Evolutionary conservation across 2,888 invertebrate genomes (phyloP), one percentile per base, ranked within the genome.

Genomic region (Marasmarcha lunaedactyla): DNA sequence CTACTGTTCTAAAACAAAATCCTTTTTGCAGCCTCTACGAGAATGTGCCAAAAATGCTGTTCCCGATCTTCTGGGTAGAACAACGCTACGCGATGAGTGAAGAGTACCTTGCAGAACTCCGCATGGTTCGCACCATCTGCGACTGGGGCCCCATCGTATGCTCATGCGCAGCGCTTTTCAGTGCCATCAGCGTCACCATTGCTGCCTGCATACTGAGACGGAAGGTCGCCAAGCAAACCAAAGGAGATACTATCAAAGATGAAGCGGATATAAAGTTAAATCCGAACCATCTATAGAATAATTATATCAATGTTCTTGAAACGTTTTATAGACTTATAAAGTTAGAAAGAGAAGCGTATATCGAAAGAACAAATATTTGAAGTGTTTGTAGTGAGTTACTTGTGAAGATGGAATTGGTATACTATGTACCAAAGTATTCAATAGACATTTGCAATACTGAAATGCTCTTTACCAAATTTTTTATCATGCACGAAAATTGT

Each of bases 41-140:
- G 48, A 68, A 88, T 14, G 86, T 90, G 1, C 92, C 91, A 1
- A 85, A 70, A 39, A 83, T 90, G 48, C 88, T 88, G 59, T 88
- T 93, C 51, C 94, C 94, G 0, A 85, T 92, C 40, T 84, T 94
- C 43, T 94, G 93, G 93, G 90, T 94, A 52, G 88, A 91, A 54
- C 88, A 93, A 57, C 85, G 77, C 41, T 90, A 89, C 1, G 63
- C 69, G 10, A 76, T 91, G 1, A 86, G 87, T 0, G 78, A 86
- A 0, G 70, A 84, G 0, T 59, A 91, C 37, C 74, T 87, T 0
- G 59, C 68, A 0, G 85, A 87, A 38, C 61, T 93, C n/a, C 51
- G 61, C 0, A 45, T 55, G 25, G 76, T 72, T 1, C 64, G 78
- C 13, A 48, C 60, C 14, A 54, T 74, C 1, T 45, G 61, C 1